These are phyloP conservation scores for Dusona sp. DNA, from an alignment of 2,888 invertebrate species.

Conservation along the genomic window DNA sequence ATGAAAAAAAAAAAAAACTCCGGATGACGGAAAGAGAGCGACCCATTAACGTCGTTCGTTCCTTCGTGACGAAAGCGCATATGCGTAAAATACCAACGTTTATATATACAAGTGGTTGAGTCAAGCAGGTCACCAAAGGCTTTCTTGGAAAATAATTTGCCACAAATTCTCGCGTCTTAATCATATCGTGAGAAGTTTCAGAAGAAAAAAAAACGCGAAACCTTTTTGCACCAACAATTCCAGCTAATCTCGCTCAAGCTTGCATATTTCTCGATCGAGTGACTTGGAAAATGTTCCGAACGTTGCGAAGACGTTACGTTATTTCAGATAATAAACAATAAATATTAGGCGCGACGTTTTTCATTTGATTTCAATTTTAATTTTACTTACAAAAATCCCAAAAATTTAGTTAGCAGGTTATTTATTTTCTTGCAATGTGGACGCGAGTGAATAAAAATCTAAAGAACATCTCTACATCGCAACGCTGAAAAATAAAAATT, in stretches of 20 bases:
- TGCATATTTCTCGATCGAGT: slow-evolving; percentile 21
- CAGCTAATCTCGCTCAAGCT: slow-evolving; percentile 44
- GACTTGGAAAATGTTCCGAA: slow-evolving; percentile 6
- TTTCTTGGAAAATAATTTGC: slow-evolving; percentile 62
- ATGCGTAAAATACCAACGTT: slow-evolving; percentile 24
- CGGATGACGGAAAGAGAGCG: background rate
- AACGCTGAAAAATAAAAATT: background rate
- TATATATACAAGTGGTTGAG: background rate
- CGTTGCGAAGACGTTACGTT: background rate
- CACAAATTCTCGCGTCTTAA: slow-evolving; percentile 50
- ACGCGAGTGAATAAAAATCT: background rate
- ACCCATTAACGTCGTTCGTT: slow-evolving; percentile 49
- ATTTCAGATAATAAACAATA: background rate
- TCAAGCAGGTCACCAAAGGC: slow-evolving; percentile 9
- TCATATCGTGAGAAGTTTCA: slow-evolving; percentile 43
- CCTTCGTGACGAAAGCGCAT: slow-evolving; percentile 47
- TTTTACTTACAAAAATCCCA: background rate
- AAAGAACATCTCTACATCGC: background rate
- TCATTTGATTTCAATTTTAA: background rate
- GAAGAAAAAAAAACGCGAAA: background rate
- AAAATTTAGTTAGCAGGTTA: background rate
- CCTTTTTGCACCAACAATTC: slow-evolving; percentile 36
- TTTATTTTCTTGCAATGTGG: background rate
- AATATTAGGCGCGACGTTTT: background rate
- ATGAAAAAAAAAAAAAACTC: background rate